Conservation (phyloP, 1,140 invertebrate genomes). For the Bradysia coprophila region DNA sequence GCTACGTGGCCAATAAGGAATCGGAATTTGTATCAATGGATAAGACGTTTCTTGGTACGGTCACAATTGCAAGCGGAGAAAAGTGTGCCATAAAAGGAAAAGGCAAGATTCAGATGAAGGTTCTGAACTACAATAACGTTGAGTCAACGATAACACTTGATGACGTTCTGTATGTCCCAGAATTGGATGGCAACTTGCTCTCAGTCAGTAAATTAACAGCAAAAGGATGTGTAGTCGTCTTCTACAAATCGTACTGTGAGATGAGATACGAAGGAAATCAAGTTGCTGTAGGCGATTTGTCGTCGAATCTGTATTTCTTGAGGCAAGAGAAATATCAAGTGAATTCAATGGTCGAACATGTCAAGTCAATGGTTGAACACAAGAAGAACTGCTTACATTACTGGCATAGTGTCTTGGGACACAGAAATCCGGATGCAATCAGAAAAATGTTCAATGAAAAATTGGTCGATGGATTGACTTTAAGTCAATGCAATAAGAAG, state of each 20-base stretch:
- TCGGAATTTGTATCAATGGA: neutral
- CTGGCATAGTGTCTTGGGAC: slow-evolving; percentile 21
- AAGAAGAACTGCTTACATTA: neutral
- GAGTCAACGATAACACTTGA: neutral
- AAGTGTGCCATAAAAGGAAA: neutral
- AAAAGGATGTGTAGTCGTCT: neutral
- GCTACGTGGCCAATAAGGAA: neutral
- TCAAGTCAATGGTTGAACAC: neutral
- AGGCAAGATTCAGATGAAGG: neutral
- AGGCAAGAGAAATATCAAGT: neutral
- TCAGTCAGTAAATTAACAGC: neutral
- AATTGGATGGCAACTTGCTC: neutral
- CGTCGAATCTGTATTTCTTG: too few relatives aligned
- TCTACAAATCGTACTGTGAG: neutral
- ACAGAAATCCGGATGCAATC: slow-evolving; percentile 21
- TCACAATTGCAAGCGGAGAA: neutral
- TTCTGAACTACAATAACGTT: neutral
- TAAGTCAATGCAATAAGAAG: slow-evolving; percentile 7
- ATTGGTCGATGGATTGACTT: slow-evolving; percentile 9
- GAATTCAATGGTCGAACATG: neutral
- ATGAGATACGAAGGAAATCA: neutral
- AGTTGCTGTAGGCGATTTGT: too few relatives aligned
- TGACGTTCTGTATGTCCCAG: neutral
- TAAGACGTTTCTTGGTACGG: neutral
- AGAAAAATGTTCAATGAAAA: slow-evolving; percentile 11